These are phyloP conservation scores for Brienomyrus brachyistius DNA, from an alignment of 2,113 vertebrate species.

Conservation along the genomic window DNA sequence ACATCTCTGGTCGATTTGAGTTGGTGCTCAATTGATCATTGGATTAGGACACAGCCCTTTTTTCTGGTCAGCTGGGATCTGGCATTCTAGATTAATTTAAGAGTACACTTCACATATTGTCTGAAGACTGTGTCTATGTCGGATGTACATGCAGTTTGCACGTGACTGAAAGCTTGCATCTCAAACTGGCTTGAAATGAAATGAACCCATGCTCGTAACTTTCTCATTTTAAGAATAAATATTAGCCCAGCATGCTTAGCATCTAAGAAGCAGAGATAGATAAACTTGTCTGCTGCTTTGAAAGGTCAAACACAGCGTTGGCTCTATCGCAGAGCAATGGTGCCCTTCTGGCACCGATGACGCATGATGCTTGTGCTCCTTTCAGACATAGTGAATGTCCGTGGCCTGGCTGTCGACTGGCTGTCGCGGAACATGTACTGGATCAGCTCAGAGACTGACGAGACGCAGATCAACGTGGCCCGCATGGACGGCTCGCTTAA, in stretches of 20 bases:
- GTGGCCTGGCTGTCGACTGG: conserved; percentile 79
- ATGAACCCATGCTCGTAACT: background rate
- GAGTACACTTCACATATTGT: background rate
- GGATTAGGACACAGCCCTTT: background rate
- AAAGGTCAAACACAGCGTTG: background rate
- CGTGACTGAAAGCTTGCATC: background rate
- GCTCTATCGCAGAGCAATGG: background rate
- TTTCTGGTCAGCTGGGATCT: background rate
- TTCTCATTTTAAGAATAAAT: background rate
- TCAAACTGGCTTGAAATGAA: background rate
- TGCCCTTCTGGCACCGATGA: background rate
- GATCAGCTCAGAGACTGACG: conserved; percentile 81
- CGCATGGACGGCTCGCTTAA: conserved; percentile 77
- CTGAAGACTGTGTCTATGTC: background rate
- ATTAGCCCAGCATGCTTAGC: background rate
- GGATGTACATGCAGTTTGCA: background rate
- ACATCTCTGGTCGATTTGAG: background rate
- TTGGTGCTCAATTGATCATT: background rate
- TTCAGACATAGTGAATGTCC: conserved; percentile 73
- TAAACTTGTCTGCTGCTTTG: background rate
- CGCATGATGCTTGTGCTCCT: conserved; percentile 14
- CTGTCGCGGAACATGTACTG: conserved; percentile 81
- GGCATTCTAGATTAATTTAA: background rate
- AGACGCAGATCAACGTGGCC: conserved; percentile 80
- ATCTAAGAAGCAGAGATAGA: background rate